Base-by-base conservation (phyloP, 1,140 invertebrate species). In the Caenorhabditis tropicalis region DNA sequence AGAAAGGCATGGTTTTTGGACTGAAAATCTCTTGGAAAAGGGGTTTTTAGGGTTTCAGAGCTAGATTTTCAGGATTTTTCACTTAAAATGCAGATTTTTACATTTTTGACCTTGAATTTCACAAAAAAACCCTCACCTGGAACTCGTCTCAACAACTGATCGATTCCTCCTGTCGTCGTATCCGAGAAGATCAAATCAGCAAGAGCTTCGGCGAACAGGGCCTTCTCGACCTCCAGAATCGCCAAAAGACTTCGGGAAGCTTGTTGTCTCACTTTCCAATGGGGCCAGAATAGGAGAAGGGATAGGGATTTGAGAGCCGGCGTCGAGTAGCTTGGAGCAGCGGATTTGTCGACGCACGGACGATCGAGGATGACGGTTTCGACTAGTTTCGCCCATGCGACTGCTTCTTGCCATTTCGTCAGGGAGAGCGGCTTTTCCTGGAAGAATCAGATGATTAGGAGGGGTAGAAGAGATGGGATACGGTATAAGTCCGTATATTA, bases 211-310 rank as follows among this genome's bases (percentile, higher is more conserved):
- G 83, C 83, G 58, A 84, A 84, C 1, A 48, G 16, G 15, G 74
- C 83, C 7, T 65, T 65, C 36, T 80, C 70, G 10, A 16, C 33
- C 4, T 12, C 15, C 15, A 84, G n/a, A 36, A 84, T 48, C 2
- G 56, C 48, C 10, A 65, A 16, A 39, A 84, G 74, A 27, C 33
- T 33, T 12, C 24, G 24, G 2, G 65, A 51, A 16, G 83, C 70
- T 53, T 84, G 70, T 70, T 74, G n/a, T 58, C 83, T 12, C 0
- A 81, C 79, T 48, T 80, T 65, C 70, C 70, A 84, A 21, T 84
- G 2, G 24, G 83, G 83, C 83, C 83, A 84, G 58, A 80, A 84
- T 7, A 84, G 65, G 1, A 84, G 49, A 21, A 84, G 83, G 1
- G 79, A 39, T 0, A 84, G 43, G 12, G 58, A 39, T 58, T 84